Base-by-base conservation (phyloP, 92 coral and sea anemone genomes). In the Epizoanthus ramosus region DNA sequence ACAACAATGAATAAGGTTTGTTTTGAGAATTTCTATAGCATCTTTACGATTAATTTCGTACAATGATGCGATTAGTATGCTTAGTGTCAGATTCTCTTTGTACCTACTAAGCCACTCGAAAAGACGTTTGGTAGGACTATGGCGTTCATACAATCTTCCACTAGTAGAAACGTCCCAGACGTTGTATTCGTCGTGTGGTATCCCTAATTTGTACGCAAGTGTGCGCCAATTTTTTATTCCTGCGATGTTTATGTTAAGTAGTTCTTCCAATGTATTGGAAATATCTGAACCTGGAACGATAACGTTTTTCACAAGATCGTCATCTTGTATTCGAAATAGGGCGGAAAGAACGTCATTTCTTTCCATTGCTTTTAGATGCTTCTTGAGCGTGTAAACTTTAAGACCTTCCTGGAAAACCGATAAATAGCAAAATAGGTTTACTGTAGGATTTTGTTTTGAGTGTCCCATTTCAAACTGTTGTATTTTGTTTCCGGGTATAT, bases 51-150 rank as follows among this genome's bases (percentile, higher is more conserved):
- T 12, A 12, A 68, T 68, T 0, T 68, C 17, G 21, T 33, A 21
- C 2, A 68, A 39, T 7, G 73, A 4, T 10, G 16, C 17, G 10
- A 21, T 24, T 8, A 68, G 73, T 10, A 13, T 52, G 39, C 5
- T 31, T 23, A 68, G 13, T 22, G 33, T 10, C 53, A 33, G 53
- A 21, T 15, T 33, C 18, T 37, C 52, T 16, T 28, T 24, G 52
- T 21, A 21, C 3, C 50, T 37, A n/a, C 73, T 15, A 45, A 68
- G 73, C 73, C 73, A 68, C 73, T 31, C 50, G n/a, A 68, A 6
- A 23, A 68, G 73, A 7, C 18, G 73, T 23, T 68, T 68, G 16
- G 73, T 68, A 15, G 73, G 52, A 39, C 73, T 68, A 23, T 68
- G 73, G 22, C 23, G 21, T 68, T 23, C 45, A 28, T 28, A 28